Conservation (phyloP, 2,113 vertebrate species). For the Heterotilapia buettikoferi region DNA sequence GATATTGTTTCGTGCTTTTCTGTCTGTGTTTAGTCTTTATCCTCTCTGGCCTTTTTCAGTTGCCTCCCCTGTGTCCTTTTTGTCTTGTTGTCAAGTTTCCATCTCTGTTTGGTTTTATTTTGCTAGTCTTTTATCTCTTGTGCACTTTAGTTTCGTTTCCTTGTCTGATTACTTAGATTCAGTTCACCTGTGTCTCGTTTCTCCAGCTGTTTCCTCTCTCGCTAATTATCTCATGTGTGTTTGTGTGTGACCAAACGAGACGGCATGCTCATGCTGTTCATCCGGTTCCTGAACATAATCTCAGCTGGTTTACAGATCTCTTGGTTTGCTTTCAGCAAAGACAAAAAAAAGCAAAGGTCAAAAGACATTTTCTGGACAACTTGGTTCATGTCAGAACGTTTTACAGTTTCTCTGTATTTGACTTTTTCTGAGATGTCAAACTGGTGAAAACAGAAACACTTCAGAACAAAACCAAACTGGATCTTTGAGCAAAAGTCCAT, state of each 20-base stretch:
- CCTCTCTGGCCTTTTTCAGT: not conserved
- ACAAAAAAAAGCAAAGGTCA: not conserved
- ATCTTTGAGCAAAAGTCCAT: not conserved
- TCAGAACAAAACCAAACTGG: not conserved
- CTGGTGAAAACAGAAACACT: not conserved
- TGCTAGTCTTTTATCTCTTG: not conserved
- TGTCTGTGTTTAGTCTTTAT: not conserved
- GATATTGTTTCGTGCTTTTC: no score
- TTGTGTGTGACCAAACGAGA: not conserved
- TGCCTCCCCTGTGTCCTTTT: not conserved
- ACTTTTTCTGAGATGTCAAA: not conserved
- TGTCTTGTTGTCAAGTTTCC: not conserved
- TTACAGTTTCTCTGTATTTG: not conserved
- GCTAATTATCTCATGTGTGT: not conserved
- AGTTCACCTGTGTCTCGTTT: not conserved
- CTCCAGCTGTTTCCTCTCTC: not conserved
- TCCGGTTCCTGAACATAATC: not conserved
- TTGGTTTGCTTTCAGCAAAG: not conserved
- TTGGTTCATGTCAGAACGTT: not conserved
- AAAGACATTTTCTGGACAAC: not conserved
- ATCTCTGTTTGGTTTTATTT: not conserved
- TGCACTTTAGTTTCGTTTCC: not conserved
- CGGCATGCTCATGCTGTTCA: fast-evolving
- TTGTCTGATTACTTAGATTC: not conserved
- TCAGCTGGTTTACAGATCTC: not conserved